Base-by-base conservation (phyloP, 2,113 vertebrate genomes). In the Echinops telfairi region DNA sequence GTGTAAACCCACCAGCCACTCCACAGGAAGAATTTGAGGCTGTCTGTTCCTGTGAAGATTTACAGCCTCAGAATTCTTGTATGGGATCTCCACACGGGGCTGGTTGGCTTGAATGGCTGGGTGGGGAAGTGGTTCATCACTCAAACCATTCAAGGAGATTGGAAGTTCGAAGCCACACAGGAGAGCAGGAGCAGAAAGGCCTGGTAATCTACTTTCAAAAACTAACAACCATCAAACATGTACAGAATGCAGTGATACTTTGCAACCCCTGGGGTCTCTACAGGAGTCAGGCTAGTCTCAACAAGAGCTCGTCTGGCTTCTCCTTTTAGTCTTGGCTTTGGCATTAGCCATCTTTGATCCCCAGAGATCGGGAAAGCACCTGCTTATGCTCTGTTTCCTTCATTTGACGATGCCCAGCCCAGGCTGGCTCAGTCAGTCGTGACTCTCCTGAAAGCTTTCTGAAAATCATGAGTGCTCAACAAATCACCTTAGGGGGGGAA, bases 401-500 rank as follows among this genome's bases (percentile, higher is more conserved):
- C 38, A 33, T 75, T 53, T 87, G 31, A 29, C 20, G 40, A 33
- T 3, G 89, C 25, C 5, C 25, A 19, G 31, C 14, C 6, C 0
- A 23, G 31, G 2, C 27, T 58, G 15, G 22, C 10, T 70, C 29
- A 22, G 33, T 78, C 66, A 76, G 20, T 27, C 4, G 17, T 62
- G 7, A 16, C 1, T 38, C 20, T 9, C 17, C 71, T 62, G 11
- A 78, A 40, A 31, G 4, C 15, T 71, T 40, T 14, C 33, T 88
- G 23, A 10, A 9, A 25, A 19, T 1, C 83, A 29, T 57, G 12
- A n/a, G 7, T 68, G 36, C 14, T 88, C 58, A 53, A 23, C 60
- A 33, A 77, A 40, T 47, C 31, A 31, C 81, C 85, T 76, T 90
- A 94, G 20, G 64, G 25, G 3, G 12, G 40, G 78, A 92, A 89